phyloP scores from a whole-genome alignment of 2,888 invertebrate species.

The Elegia similella region DNA sequence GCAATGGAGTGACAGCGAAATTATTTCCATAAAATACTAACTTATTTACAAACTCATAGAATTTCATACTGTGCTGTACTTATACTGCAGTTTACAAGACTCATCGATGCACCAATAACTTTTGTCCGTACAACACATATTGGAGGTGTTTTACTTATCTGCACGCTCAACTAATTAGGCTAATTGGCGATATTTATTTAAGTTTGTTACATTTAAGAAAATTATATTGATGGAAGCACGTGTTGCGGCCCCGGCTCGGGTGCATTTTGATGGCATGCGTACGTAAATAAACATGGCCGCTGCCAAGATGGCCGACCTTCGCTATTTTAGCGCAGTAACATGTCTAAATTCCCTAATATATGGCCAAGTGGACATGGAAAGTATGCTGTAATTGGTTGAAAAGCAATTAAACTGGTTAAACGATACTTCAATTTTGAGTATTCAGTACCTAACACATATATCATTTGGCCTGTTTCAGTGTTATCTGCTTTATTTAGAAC shows the following conservation, averaged over 20 bases:
- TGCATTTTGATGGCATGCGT: constrained; percentile 73
- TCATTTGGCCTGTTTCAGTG: too few relatives aligned
- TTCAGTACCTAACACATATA: background rate
- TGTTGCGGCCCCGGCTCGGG: constrained; percentile 54
- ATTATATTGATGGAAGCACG: constrained; percentile 62
- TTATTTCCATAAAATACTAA: too few relatives aligned
- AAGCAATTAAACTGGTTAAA: background rate
- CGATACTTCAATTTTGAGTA: background rate
- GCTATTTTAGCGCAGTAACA: constrained; percentile 66
- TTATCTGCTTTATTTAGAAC: too few relatives aligned
- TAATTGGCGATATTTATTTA: background rate
- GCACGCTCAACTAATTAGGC: background rate
- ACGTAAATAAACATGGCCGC: constrained; percentile 76
- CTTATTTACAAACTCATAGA: too few relatives aligned
- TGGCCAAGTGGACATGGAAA: constrained; percentile 45
- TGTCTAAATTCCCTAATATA: constrained; percentile 55
- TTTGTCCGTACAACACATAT: too few relatives aligned
- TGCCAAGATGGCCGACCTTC: constrained; percentile 79
- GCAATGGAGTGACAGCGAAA: too few relatives aligned
- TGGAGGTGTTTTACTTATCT: too few relatives aligned
- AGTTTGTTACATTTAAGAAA: constrained; percentile 11
- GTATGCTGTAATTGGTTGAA: constrained; percentile 14
- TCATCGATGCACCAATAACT: too few relatives aligned
- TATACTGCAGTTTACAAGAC: too few relatives aligned
- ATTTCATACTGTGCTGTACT: too few relatives aligned